Conservation (phyloP, 2,113 vertebrate genomes). For the Otolemur garnettii region DNA sequence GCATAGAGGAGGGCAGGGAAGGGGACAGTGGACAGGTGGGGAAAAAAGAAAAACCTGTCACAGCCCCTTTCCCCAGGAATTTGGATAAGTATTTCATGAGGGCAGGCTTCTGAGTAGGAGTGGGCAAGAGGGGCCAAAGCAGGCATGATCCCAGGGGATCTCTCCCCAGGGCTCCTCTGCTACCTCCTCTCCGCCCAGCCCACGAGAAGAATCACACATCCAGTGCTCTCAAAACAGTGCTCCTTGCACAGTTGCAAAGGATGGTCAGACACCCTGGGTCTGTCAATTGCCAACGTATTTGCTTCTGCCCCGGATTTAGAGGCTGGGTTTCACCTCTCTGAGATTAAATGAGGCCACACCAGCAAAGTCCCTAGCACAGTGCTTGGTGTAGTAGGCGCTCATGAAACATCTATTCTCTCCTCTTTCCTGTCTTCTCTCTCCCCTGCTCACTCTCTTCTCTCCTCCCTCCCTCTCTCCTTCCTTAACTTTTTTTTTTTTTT, state of each 20-base stretch:
- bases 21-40: fast-evolving
- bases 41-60: background rate
- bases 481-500: no score
- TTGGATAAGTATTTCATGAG: background rate
- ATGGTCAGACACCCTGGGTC: background rate
- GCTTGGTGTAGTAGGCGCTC: background rate
- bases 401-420: fast-evolving
- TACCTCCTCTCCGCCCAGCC: background rate
- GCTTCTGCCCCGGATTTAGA: background rate
- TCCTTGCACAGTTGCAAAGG: background rate
- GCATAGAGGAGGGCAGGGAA: background rate
- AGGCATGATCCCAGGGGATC: fast-evolving
- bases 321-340: background rate
- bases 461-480: no score
- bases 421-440: background rate
- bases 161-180: background rate
- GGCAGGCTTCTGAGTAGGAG: background rate
- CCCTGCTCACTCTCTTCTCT: no score
- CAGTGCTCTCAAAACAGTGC: background rate
- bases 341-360: background rate
- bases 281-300: background rate
- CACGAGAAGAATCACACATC: background rate
- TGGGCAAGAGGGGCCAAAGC: background rate
- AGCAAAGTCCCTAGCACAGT: background rate
- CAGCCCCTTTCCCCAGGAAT: background rate